A percentile compares a stretch with the other conserved stretches of the same genome.
Conservation (phyloP, 1,140 invertebrate species). For the Drosophila seguyi region DNA sequence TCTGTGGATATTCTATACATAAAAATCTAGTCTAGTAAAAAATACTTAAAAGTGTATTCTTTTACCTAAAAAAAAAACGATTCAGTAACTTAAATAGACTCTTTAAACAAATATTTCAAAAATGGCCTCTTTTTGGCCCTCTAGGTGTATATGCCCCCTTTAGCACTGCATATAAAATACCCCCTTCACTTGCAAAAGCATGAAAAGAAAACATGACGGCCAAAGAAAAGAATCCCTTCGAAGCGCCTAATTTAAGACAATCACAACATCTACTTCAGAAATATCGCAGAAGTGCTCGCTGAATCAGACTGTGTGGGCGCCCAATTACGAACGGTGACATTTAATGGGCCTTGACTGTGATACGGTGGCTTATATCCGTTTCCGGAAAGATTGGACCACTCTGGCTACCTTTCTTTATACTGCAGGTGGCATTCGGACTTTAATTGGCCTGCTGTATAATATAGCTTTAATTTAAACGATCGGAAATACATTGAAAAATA, state of each 20-base stretch:
- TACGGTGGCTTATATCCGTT: conserved; percentile 12
- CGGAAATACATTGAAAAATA: too few relatives aligned
- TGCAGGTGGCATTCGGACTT: background rate
- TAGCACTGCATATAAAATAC: too few relatives aligned
- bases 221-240: conserved; percentile 17
- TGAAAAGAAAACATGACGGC: background rate
- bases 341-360: conserved; percentile 28
- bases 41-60: too few relatives aligned
- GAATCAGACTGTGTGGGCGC: background rate
- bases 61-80: too few relatives aligned
- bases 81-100: too few relatives aligned
- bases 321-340: conserved; percentile 26
- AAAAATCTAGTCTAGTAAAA: too few relatives aligned
- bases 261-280: conserved; percentile 49
- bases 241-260: conserved; percentile 61
- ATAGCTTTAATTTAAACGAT: background rate
- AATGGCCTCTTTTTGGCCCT: too few relatives aligned
- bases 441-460: background rate
- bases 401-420: background rate
- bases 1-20: too few relatives aligned
- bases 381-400: conserved; percentile 2
- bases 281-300: conserved; percentile 15
- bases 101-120: too few relatives aligned
- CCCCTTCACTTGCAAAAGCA: background rate
- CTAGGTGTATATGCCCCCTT: too few relatives aligned